Evolutionary conservation across 2,113 vertebrate species (phyloP).

Genomic region (Hystrix cristata): DNA sequence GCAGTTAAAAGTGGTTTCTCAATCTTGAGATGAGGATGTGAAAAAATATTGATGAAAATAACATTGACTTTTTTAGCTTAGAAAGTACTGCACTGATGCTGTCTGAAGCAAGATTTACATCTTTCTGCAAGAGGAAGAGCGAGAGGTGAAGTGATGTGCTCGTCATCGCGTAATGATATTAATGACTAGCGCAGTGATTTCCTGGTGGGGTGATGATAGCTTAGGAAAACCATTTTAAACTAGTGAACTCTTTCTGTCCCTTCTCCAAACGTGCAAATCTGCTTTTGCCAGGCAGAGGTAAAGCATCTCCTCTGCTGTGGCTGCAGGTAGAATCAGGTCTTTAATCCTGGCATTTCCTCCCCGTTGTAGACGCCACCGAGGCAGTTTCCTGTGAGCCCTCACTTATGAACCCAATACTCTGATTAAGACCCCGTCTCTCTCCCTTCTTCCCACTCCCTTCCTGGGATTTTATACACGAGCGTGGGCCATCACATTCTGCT

Average conservation of each 20-base stretch:
- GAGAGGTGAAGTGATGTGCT: background rate
- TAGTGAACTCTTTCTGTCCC: background rate
- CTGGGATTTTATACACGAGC: background rate
- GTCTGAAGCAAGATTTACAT: background rate
- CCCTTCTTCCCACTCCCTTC: fast-evolving
- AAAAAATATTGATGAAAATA: no score
- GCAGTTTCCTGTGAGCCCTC: background rate
- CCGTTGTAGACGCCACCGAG: background rate
- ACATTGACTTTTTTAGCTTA: no score
- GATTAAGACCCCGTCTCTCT: background rate
- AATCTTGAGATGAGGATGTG: no score
- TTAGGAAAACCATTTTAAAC: background rate
- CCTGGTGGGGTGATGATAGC: background rate
- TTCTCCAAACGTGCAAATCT: background rate
- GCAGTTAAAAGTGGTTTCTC: no score
- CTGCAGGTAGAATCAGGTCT: background rate
- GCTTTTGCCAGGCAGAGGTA: background rate
- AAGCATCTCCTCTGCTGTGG: background rate
- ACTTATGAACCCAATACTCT: background rate
- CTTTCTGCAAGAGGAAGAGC: background rate
- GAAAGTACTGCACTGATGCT: background rate
- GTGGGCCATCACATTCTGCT: background rate
- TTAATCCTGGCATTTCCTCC: background rate
- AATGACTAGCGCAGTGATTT: background rate
- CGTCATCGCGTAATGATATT: background rate